Percentiles rank a stretch among this genome's conserved stretches.
Conservation (phyloP, 2,888 invertebrate genomes). For the Drosophila pseudotalamancana region DNA sequence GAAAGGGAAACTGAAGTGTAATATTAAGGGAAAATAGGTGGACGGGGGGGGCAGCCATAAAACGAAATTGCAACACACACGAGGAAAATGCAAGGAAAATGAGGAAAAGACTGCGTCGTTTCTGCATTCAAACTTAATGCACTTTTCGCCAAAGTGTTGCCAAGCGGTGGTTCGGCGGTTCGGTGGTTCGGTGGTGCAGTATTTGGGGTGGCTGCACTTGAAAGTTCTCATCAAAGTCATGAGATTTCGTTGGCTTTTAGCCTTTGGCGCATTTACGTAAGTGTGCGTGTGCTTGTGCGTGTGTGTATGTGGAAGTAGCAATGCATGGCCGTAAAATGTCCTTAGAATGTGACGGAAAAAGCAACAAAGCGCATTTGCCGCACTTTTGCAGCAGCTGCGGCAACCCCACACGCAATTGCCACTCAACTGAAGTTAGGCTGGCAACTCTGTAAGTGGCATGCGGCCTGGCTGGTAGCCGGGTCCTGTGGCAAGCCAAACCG, state of each 20-base stretch:
- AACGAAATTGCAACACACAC: slow-evolving; percentile 21
- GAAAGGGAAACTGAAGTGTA: not conserved
- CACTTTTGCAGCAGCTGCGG: slow-evolving; percentile 19
- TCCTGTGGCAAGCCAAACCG: slow-evolving; percentile 10
- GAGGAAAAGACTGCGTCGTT: slow-evolving; percentile 24
- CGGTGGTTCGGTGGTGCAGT: not conserved
- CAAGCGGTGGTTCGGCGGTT: not conserved
- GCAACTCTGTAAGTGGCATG: slow-evolving; percentile 21
- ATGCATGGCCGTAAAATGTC: slow-evolving; percentile 29
- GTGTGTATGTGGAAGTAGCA: slow-evolving; percentile 2
- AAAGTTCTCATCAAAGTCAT: slow-evolving; percentile 64
- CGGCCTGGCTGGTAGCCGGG: not conserved
- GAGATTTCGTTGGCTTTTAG: slow-evolving; percentile 43
- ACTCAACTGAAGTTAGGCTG: slow-evolving; percentile 19
- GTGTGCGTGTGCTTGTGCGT: not conserved
- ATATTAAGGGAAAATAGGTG: not conserved
- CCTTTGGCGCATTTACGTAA: slow-evolving; percentile 22
- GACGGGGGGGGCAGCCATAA: slow-evolving; percentile 19
- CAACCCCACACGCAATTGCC: slow-evolving; percentile 15
- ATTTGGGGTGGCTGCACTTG: slow-evolving; percentile 39
- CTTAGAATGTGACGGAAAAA: slow-evolving; percentile 20
- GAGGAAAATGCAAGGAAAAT: slow-evolving; percentile 21
- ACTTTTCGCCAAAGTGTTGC: slow-evolving; percentile 35
- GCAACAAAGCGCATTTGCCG: slow-evolving; percentile 37
- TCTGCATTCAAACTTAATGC: slow-evolving; percentile 53